These are phyloP conservation scores for Myiozetetes cayanensis DNA, from an alignment of 2,113 vertebrate species.

Conservation along the genomic window DNA sequence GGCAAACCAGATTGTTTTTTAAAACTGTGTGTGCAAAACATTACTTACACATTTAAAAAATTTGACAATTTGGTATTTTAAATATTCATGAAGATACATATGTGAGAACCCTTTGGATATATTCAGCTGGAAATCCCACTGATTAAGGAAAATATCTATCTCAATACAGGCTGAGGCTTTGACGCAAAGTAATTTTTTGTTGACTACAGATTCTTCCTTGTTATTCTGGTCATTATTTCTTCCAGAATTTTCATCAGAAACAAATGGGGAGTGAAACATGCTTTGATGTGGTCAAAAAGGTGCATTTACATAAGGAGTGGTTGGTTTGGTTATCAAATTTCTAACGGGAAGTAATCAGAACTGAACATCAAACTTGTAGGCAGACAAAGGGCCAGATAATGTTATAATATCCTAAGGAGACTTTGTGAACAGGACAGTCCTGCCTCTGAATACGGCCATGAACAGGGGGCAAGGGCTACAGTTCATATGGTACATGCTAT, in stretches of 20 bases:
- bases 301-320: neutral
- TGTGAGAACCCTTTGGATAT: neutral
- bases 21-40: neutral
- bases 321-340: slow-evolving; percentile 9
- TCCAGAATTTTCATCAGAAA: neutral
- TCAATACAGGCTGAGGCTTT: neutral
- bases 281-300: neutral
- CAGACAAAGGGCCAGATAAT: neutral
- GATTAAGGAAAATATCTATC: neutral
- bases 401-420: neutral
- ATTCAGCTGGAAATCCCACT: neutral
- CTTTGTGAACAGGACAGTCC: neutral
- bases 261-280: neutral
- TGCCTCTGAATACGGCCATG: neutral
- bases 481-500: neutral
- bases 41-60: neutral
- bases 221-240: neutral
- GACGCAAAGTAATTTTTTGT: neutral
- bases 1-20: neutral
- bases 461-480: neutral
- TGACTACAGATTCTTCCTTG: neutral
- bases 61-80: neutral
- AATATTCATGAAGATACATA: neutral
- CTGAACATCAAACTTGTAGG: neutral
- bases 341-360: neutral